Base-by-base conservation (phyloP, 2,797 vertebrate genomes). In the Clarias fuscus region DNA sequence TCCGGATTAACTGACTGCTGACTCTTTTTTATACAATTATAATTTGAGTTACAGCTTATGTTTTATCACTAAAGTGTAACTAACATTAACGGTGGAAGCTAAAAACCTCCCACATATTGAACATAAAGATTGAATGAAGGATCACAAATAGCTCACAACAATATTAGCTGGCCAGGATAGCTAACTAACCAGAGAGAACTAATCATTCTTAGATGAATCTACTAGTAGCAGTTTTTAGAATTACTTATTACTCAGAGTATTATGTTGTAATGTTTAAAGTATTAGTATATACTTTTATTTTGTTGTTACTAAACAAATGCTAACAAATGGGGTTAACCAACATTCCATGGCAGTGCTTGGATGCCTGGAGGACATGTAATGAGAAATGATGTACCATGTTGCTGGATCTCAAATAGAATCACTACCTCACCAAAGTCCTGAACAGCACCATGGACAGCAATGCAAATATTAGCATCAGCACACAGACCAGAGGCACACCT, bases 401-500 rank as follows among this genome's bases (percentile, higher is more conserved):
- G n/a, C 48, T 58, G 7, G n/a, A 76, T 53, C 18, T 37, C 58
- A 40, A 40, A 79, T 24, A 62, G 8, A 61, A 37, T 10, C 73
- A 56, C 72, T 10, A 24, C 71, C 71, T 48, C 20, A 73, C 3
- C 11, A 37, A 72, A 18, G 48, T 18, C 15, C 3, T 20, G 53
- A 78, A 37, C 76, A 61, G 76, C 76, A 78, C 76, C 76, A 78
- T 78, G 76, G 58, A 78, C 76, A 78, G 76, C 76, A 37, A 59
- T 78, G 30, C 30, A 78, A 78, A 37, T 22, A 10, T 33, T 18
- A 59, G 27, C 56, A 58, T 17, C 56, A 33, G 1, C 3, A 59
- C 17, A 59, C 11, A 4, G 73, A 76, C 48, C 73, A 76, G 73
- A 53, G 7, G 14, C 48, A 76, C 48, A 76, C 73, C 48, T 56